phyloP scores from a whole-genome alignment of 2,797 vertebrate genomes.

The Spatula clypeata region DNA sequence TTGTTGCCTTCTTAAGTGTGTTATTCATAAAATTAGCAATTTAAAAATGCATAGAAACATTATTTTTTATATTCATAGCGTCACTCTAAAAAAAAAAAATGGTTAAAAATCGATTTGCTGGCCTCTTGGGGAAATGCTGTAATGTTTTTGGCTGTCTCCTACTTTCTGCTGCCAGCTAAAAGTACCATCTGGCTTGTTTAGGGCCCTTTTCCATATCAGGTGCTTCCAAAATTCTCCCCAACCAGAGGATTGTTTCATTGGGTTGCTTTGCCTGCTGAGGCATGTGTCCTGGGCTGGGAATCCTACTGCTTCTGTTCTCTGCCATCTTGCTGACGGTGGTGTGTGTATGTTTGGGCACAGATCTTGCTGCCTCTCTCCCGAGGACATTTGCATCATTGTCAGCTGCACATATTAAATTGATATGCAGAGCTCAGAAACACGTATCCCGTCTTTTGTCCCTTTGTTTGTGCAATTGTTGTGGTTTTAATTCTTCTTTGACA shows the following conservation, averaged over 20 bases:
- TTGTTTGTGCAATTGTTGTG: constrained; percentile 72
- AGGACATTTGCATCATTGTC: constrained; percentile 74
- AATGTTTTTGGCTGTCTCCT: constrained; percentile 77
- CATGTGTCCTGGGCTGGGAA: constrained; percentile 77
- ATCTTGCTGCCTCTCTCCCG: constrained; percentile 67
- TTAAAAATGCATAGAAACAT: constrained; percentile 45
- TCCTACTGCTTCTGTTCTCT: constrained; percentile 75
- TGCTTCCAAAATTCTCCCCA: constrained; percentile 76
- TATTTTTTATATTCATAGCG: constrained; percentile 49
- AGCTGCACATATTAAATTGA: constrained; percentile 79
- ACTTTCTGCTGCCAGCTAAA: constrained; percentile 76
- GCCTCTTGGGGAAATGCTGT: constrained; percentile 78
- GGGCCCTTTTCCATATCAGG: constrained; percentile 75
- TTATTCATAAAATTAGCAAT: constrained; percentile 10
- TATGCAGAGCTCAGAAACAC: constrained; percentile 73
- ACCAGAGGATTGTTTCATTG: constrained; percentile 73
- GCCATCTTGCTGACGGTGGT: constrained; percentile 68
- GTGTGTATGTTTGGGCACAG: constrained; percentile 69
- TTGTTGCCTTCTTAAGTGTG: constrained; percentile 34
- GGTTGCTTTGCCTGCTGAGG: constrained; percentile 72
- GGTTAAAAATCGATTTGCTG: constrained; percentile 75
- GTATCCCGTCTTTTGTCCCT: constrained; percentile 73
- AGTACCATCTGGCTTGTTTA: constrained; percentile 77
- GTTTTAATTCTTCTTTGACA: constrained; percentile 79
- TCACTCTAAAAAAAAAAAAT: constrained; percentile 49